phyloP scores from a whole-genome alignment of 35 echinoderm and acorn worm species.

The Ptychodera flava region DNA sequence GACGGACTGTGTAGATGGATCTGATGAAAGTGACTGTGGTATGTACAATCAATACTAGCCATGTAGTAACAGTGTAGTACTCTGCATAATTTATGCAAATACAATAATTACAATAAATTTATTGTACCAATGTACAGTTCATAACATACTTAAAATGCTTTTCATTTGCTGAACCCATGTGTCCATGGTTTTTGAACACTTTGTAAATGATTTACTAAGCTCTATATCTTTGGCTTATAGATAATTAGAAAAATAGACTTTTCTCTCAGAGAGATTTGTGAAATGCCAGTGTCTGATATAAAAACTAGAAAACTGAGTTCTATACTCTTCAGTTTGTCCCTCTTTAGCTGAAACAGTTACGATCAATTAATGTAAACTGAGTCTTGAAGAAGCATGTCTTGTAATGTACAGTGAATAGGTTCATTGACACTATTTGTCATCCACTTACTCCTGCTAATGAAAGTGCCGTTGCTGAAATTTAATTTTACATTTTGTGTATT shows the following conservation, averaged over 20 bases:
- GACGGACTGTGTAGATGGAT: background rate
- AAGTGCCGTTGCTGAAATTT: background rate
- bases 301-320: background rate
- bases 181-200: background rate
- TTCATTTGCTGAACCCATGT: no score
- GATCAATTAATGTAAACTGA: background rate
- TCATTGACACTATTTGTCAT: background rate
- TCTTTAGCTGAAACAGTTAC: background rate
- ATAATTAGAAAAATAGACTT: no score
- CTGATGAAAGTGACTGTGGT: background rate
- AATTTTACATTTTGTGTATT: background rate
- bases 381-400: background rate
- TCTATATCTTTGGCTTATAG: no score
- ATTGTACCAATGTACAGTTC: background rate
- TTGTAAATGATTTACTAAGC: background rate
- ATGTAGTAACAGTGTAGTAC: background rate
- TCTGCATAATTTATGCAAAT: background rate
- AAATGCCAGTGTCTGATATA: no score
- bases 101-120: background rate
- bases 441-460: background rate
- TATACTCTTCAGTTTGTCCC: background rate
- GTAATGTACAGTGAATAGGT: background rate
- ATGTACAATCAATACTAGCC: background rate
- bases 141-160: no score
- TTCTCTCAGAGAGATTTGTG: no score